Evolutionary conservation across 2,113 vertebrate species (phyloP), one percentile per base, ranked within the genome.

Genomic region (Bucco capensis): DNA sequence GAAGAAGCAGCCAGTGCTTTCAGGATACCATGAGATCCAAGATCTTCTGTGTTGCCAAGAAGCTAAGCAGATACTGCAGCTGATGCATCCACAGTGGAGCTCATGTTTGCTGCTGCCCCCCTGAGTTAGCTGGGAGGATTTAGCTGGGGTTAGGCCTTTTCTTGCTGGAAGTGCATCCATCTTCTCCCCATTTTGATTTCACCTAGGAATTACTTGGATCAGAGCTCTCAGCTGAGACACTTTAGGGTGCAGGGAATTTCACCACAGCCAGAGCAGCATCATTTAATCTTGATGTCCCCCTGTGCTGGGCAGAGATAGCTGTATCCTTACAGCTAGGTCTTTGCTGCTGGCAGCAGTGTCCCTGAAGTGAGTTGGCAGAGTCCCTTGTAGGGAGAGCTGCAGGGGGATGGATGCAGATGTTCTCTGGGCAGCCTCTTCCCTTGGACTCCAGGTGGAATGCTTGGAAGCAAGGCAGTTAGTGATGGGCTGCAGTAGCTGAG

Each of bases 381-480:
- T 46, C 8, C 23, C 65, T 60, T 76, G 24, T 61, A 61, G 51
- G 54, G 18, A 4, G 31, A 65, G n/a, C 23, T 73, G 23, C 84
- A 73, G 27, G 1, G 4, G 14, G 42, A 31, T 61, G 14, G 42
- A 31, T 61, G 58, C 19, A 30, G 11, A 6, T 42, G 5, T 56
- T 88, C 86, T 78, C 61, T 46, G 3, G 27, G 12, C n/a, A 35
- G 15, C 18, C 10, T 85, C 30, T 91, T 76, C 25, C 17, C 40
- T 74, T 69, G 1, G 1, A 25, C 12, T 53, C 10, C 9, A 5
- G 0, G 1, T n/a, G 72, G 37, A 61, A 46, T 46, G 28, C 44
- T 77, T 33, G 50, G 73, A 86, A 73, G 38, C 33, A 44, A 8
- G 50, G 24, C 30, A 62, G 37, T 50, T 79, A 42, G 58, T 35